Conservation (phyloP, 2,888 invertebrate species). For the Plebejus anna region DNA sequence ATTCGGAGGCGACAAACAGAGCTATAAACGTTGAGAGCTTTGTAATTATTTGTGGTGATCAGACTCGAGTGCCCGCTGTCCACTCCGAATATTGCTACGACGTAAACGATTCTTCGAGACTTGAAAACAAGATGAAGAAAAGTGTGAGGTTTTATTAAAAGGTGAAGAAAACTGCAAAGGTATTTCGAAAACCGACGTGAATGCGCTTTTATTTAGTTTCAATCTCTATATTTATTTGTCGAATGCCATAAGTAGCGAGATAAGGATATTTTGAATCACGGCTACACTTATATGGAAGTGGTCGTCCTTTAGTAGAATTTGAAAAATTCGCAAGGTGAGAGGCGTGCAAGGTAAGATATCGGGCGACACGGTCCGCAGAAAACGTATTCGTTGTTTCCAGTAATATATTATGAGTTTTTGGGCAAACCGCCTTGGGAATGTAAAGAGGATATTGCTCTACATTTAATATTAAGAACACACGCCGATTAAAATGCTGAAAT, state of each 20-base stretch:
- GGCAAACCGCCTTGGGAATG: not conserved
- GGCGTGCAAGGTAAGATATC: not conserved
- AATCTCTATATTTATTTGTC: not conserved
- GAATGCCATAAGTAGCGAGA: not conserved
- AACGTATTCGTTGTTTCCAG: not conserved
- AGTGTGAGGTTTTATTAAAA: not conserved
- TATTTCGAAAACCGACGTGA: no score
- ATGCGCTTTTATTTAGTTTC: not conserved
- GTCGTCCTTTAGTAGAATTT: constrained; percentile 16
- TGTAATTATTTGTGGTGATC: not conserved
- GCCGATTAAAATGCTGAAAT: not conserved
- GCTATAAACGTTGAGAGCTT: not conserved
- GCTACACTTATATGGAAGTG: not conserved
- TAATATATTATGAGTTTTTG: no score
- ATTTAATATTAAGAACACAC: not conserved
- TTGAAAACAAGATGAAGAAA: not conserved
- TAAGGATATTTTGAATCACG: not conserved
- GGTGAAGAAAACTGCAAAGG: not conserved
- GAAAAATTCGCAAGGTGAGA: constrained; percentile 4
- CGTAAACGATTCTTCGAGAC: not conserved
- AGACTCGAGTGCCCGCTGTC: not conserved
- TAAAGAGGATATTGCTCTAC: not conserved
- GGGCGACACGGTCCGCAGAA: not conserved
- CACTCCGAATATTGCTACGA: not conserved
- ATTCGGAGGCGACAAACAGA: not conserved